Evolutionary conservation across 2,797 vertebrate species (phyloP), one percentile per base, ranked within the genome.

Genomic region (Sphaeramia orbicularis): DNA sequence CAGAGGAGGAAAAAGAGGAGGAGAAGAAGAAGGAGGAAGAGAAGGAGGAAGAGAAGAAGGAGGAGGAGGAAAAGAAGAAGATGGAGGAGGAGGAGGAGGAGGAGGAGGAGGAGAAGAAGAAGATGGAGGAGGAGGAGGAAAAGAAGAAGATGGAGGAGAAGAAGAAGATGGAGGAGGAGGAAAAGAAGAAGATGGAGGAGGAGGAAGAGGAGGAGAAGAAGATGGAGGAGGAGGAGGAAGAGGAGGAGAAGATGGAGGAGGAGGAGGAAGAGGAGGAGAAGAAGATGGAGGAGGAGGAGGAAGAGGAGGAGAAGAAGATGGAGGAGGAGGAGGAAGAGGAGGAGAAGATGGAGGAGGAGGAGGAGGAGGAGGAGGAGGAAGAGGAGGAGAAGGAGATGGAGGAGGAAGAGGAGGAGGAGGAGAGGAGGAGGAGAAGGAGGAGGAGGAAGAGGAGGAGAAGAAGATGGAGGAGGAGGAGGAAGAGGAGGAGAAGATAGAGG

Each of bases 1-100:
- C 62, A 66, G 41, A 40, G 32, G 12, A 3, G 18, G 10, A 61
- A 27, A 60, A 50, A 16, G 8, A 11, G 16, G 41, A n/a, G n/a
- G 38, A 10, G 36, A 2, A 19, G 44, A 15, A 9, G 41, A 21
- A 2, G 41, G 7, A 18, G n/a, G 4, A 8, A 12, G 36, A 4
- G 11, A 11, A 37, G 8, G n/a, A 44, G 4, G 32, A 19, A 27
- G 15, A 30, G n/a, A n/a, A n/a, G n/a, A n/a, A n/a, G n/a, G n/a
- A n/a, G n/a, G n/a, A n/a, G n/a, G n/a, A n/a, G n/a, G n/a, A n/a
- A 7, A 24, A 7, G 12, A 10, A 10, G 35, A n/a, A n/a, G n/a
- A n/a, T n/a, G 4, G 7, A 41, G 6, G 9, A 16, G 4, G 41
- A 18, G 42, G 3, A 44, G 10, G 16, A 44, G 42, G 16, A 44